phyloP scores from a whole-genome alignment of 92 coral and sea anemone genomes.

The Epizoanthus ramosus region DNA sequence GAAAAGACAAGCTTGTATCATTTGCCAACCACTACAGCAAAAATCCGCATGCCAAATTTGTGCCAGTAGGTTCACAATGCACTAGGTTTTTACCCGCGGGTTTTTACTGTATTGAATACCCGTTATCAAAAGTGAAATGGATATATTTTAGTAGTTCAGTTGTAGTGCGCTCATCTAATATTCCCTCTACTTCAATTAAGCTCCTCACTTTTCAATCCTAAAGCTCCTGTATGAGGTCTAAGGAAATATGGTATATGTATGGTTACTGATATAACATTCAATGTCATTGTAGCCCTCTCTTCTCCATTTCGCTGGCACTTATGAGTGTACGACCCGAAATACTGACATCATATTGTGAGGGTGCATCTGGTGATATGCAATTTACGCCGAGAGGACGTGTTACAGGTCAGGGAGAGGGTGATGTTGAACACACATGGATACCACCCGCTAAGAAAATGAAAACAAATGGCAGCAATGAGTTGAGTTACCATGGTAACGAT shows the following conservation, averaged over 20 bases:
- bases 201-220: background rate
- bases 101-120: too few relatives aligned
- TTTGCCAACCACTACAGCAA: too few relatives aligned
- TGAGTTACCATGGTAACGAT: background rate
- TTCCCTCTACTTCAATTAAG: background rate
- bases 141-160: too few relatives aligned
- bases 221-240: too few relatives aligned
- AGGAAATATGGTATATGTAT: background rate
- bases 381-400: background rate
- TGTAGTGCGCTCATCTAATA: background rate
- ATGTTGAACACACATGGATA: background rate
- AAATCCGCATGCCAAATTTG: too few relatives aligned
- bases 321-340: constrained; percentile 27
- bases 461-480: background rate
- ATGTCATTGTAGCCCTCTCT: constrained; percentile 25
- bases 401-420: background rate
- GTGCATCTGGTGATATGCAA: background rate
- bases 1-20: too few relatives aligned
- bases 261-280: background rate
- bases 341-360: constrained; percentile 31
- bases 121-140: too few relatives aligned
- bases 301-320: constrained; percentile 51
- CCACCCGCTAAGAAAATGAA: constrained; percentile 56
- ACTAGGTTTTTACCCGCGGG: too few relatives aligned
- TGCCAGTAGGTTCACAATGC: too few relatives aligned